phyloP scores from a whole-genome alignment of 37 sponge, comb jelly and placozoan species.

The Mnemiopsis leidyi region DNA sequence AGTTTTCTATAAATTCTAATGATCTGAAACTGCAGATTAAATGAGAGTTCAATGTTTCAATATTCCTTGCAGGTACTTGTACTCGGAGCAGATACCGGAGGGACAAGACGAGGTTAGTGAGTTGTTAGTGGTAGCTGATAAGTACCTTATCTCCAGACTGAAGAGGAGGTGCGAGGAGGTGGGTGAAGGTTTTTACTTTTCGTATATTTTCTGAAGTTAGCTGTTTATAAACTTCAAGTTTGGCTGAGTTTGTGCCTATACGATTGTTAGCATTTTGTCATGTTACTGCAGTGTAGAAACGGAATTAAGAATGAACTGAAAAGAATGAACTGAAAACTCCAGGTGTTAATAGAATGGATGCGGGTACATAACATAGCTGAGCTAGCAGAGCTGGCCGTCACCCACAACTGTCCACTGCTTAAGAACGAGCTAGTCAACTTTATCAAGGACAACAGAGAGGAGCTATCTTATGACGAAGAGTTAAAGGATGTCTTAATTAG shows the following conservation, averaged over 20 bases:
- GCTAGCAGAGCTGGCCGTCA: not conserved
- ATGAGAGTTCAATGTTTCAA: no score
- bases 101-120: not conserved
- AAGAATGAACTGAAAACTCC: no score
- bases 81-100: conserved; percentile 13
- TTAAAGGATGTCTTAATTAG: not conserved
- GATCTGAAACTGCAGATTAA: no score
- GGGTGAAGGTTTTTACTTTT: not conserved
- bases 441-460: conserved; percentile 1
- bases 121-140: not conserved
- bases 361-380: not conserved
- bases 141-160: conserved; percentile 25
- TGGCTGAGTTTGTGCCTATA: no score
- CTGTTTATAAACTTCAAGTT: no score
- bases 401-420: not conserved
- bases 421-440: conserved; percentile 13
- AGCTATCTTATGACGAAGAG: not conserved
- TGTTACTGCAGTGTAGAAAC: no score
- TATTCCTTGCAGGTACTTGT: not conserved
- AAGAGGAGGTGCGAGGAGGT: not conserved
- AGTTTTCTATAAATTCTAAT: no score
- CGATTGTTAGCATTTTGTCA: no score
- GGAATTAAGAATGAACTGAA: no score
- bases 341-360: not conserved
- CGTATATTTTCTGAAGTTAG: not conserved